These are phyloP conservation scores for Copidosoma aretas DNA, from an alignment of 2,888 invertebrate genomes.

Conservation along the genomic window DNA sequence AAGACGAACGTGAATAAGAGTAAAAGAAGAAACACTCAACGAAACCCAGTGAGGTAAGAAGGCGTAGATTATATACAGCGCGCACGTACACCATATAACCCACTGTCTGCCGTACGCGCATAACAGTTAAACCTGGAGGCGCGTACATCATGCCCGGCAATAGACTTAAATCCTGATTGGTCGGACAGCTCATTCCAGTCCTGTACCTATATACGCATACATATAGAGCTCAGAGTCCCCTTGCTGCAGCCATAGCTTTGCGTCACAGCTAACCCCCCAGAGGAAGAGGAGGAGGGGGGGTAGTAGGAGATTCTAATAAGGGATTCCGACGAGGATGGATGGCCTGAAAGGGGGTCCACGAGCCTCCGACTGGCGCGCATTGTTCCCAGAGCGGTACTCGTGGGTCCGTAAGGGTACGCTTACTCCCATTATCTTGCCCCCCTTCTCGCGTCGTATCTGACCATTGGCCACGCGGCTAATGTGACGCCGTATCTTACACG, in stretches of 20 bases:
- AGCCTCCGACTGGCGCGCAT: constrained; percentile 44
- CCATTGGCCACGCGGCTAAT: constrained; percentile 9
- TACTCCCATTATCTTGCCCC: constrained; percentile 54
- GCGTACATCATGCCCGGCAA: constrained; percentile 47
- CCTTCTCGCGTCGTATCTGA: background rate
- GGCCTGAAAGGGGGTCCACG: constrained; percentile 37
- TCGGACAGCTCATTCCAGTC: constrained; percentile 53
- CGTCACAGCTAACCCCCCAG: background rate
- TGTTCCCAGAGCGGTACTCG: constrained; percentile 57
- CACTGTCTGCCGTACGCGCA: too few species aligned
- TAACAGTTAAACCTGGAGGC: too few species aligned
- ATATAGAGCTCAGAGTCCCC: constrained; percentile 20
- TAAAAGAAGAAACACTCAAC: background rate
- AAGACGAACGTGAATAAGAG: too few species aligned
- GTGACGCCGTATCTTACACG: background rate
- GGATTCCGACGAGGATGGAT: constrained; percentile 61
- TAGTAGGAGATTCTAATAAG: constrained; percentile 51
- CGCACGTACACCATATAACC: too few species aligned
- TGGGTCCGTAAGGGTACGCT: constrained; percentile 57
- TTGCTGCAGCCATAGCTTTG: background rate
- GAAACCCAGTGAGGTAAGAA: background rate
- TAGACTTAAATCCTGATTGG: constrained; percentile 60
- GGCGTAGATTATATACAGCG: constrained; percentile 1
- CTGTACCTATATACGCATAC: too few species aligned
- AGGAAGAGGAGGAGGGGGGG: background rate